Base-by-base conservation (phyloP, 1,140 invertebrate species). In the Hylaeus anthracinus region DNA sequence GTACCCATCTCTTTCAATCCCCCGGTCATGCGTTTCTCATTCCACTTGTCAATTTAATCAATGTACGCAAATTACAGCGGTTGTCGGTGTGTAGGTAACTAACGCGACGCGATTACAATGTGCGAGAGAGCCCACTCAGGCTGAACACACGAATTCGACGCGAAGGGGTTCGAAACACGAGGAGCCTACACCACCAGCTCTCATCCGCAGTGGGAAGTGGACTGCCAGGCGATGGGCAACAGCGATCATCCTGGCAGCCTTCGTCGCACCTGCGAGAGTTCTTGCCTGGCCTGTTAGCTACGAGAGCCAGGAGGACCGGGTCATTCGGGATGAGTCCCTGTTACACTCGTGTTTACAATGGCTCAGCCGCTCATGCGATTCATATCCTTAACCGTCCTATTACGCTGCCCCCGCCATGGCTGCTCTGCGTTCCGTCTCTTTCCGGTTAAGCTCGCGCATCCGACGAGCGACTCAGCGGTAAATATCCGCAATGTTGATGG, bases 291-390 rank as follows among this genome's bases (percentile, higher is more conserved):
- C 71, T 55, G 83, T 70, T 51, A 51, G 43, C 81, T 41, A 76
- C 74, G 15, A 67, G 15, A 67, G 45, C 75, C 48, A 53, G 64
- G 55, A 66, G 76, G 60, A 64, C 65, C 74, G 63, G 84, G 81
- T 89, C 76, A 89, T 75, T 84, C 81, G 82, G 87, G 90, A 91
- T 91, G 82, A 92, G 89, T 90, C 89, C 84, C 77, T 92, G 91
- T 92, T 92, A 92, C 90, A 90, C 86, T 84, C 90, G 84, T 92
- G 91, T 92, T 93, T 92, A 92, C 92, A 92, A 89, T 91, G 88
- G 92, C 90, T 93, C 86, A 91, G 86, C 86, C 81, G 89, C 73
- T 89, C 89, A 85, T 88, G 85, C 89, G 84, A 92, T 85, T 91
- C 91, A 90, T 89, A 91, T 90, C 88, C 88, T 88, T 84, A 55